Conservation (phyloP, 1,140 invertebrate genomes). For the Tetragnatha versicolor region DNA sequence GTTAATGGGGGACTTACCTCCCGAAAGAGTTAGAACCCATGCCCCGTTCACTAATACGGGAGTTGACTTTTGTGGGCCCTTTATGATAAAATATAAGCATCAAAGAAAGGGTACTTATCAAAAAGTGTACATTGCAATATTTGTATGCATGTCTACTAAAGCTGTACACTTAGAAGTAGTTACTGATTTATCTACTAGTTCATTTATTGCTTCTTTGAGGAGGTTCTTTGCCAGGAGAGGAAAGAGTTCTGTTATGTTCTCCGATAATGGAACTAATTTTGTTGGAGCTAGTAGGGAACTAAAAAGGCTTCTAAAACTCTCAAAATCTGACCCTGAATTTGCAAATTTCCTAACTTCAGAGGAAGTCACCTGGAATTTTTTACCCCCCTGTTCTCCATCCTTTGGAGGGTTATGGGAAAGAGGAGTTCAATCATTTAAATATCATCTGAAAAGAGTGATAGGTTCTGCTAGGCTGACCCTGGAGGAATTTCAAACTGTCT, state of each 20-base stretch:
- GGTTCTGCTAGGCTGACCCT: too few relatives aligned
- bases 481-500: too few relatives aligned
- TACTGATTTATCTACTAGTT: background rate
- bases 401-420: background rate
- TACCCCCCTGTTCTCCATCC: background rate
- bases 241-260: background rate
- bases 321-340: background rate
- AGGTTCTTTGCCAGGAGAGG: background rate
- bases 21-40: too few relatives aligned
- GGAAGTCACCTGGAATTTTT: background rate
- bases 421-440: background rate
- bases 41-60: background rate
- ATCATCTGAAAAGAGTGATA: background rate
- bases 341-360: background rate
- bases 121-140: background rate
- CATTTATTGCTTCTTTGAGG: background rate
- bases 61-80: background rate
- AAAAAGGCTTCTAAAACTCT: background rate
- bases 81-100: background rate
- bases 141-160: background rate
- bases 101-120: background rate
- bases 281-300: background rate
- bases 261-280: slow-evolving; percentile 20
- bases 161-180: background rate
- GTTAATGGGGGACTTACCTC: too few relatives aligned